A percentile compares a stretch with the other conserved stretches of the same genome.
phyloP scores from a whole-genome alignment of 2,888 invertebrate genomes.

The Tipula lateralis region DNA sequence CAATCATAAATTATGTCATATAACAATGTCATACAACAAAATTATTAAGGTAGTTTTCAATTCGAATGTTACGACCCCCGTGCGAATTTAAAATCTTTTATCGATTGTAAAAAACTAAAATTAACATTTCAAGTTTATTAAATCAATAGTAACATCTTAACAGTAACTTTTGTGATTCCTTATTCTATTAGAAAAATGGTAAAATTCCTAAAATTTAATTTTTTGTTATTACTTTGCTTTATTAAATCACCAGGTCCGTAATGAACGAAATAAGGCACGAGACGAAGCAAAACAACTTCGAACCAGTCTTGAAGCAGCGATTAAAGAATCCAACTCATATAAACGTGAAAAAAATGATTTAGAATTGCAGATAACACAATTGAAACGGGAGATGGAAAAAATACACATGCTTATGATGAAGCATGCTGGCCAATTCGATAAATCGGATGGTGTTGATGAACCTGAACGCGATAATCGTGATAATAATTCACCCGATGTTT shows the following conservation, averaged over 20 bases:
- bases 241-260: conserved; percentile 57
- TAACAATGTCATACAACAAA: not conserved
- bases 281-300: conserved; percentile 83
- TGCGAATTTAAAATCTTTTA: not conserved
- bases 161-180: not conserved
- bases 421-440: conserved; percentile 66
- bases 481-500: conserved; percentile 48
- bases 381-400: conserved; percentile 77
- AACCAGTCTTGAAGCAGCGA: conserved; percentile 69
- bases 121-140: not conserved
- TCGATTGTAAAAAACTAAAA: not conserved
- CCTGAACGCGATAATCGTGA: conserved; percentile 47
- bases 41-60: not conserved
- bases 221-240: not conserved
- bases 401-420: conserved; percentile 63
- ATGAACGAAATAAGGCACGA: conserved; percentile 86
- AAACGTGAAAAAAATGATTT: conserved; percentile 77
- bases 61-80: not conserved
- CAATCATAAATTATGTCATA: not conserved
- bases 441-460: conserved; percentile 46
- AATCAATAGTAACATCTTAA: not conserved
- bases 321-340: conserved; percentile 68
- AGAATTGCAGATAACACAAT: conserved; percentile 68
- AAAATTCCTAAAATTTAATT: not conserved
- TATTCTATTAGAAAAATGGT: not conserved